Evolutionary conservation across 2,113 vertebrate genomes (phyloP).

Genomic region (Podarcis muralis): DNA sequence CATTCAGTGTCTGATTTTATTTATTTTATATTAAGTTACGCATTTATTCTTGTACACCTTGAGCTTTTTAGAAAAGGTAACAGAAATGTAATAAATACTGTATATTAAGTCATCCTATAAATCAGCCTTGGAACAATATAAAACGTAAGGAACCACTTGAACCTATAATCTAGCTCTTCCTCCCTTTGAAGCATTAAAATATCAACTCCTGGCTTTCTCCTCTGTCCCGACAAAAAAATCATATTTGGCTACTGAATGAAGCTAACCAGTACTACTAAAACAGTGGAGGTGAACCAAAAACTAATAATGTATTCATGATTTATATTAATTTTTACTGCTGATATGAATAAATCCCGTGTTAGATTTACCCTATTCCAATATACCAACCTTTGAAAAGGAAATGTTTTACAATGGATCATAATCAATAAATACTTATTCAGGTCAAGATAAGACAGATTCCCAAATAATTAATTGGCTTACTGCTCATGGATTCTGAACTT

Average conservation of each 20-base stretch:
- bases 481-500: too few species aligned
- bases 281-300: too few species aligned
- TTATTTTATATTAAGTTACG: too few species aligned
- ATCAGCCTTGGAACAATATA: background rate
- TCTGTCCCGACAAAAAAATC: background rate
- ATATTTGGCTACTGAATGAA: background rate
- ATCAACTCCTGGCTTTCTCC: background rate
- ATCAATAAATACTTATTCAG: background rate
- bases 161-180: background rate
- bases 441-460: background rate
- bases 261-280: background rate
- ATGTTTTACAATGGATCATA: background rate
- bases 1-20: too few species aligned
- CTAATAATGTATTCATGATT: too few species aligned
- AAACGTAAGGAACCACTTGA: background rate
- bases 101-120: background rate
- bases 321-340: too few species aligned
- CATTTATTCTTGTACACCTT: background rate
- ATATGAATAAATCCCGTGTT: background rate
- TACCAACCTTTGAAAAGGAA: background rate
- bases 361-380: background rate
- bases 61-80: background rate
- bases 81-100: background rate
- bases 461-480: background rate
- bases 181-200: background rate